Evolutionary conservation across 2,888 invertebrate genomes (phyloP), one percentile per base, ranked within the genome.

Genomic region (Omphaloscelis lunosa): DNA sequence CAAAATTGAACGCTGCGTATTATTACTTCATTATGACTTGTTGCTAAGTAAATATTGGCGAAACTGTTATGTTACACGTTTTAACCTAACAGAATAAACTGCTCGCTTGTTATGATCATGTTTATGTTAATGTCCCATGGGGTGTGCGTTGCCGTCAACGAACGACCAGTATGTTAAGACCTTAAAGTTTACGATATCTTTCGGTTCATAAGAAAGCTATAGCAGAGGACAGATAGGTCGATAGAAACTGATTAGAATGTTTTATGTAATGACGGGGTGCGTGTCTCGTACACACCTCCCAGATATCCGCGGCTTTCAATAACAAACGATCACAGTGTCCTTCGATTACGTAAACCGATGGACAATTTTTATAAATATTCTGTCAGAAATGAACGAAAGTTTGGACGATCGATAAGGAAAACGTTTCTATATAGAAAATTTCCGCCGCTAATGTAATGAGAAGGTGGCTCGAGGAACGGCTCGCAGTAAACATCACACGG

Each of bases 271-370:
- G 90, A 89, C 86, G 78, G 86, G 87, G 85, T 87, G 87, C 84
- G 89, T 86, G 85, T 87, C 86, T 72, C 79, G 83, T 89, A 88
- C 90, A 90, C 93, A 91, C 92, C 91, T 90, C 86, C 84, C 82
- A 90, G 93, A 93, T 93, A 93, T 91, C 87, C 86, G 87, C 86
- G 88, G 88, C 91, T 90, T 89, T 90, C 89, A 91, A 92, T 91
- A 93, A 94, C 92, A 94, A 93, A 92, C 89, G 89, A 89, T 88
- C 88, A 89, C 85, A 89, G 88, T 86, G 90, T 92, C 93, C 92
- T 93, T 91, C 91, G 93, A 91, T 96, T 95, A 95, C 95, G 95
- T 96, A 96, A 96, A 96, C 93, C 90, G 81, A 90, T 89, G 88
- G 87, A 90, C 89, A 90, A 91, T 93, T 94, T 95, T 95, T 91